phyloP scores from a whole-genome alignment of 1,140 invertebrate genomes.

The Chrysomallon squamiferum region DNA sequence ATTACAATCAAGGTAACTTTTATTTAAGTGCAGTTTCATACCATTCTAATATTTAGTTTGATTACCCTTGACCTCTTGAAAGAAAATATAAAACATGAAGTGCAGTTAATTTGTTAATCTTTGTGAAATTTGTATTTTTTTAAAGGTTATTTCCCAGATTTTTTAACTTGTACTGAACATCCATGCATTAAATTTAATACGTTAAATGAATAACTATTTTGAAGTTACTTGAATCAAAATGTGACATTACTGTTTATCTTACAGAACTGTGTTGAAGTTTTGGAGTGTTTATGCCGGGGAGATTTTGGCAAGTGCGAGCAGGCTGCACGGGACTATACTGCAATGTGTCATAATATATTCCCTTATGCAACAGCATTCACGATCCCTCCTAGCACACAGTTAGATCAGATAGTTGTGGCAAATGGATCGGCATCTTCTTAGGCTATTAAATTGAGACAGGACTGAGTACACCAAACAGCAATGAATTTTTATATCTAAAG shows the following conservation, averaged over 20 bases:
- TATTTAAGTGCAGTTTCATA: not conserved
- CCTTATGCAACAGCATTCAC: conserved; percentile 65
- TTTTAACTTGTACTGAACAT: not conserved
- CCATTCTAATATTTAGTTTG: too few relatives aligned
- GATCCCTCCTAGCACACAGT: conserved; percentile 21
- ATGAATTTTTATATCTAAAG: conserved; percentile 3
- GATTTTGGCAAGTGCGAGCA: conserved; percentile 79
- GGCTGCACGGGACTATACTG: conserved; percentile 73
- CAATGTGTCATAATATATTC: conserved; percentile 76
- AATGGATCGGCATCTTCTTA: conserved; percentile 39
- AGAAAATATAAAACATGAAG: too few relatives aligned
- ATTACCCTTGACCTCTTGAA: too few relatives aligned
- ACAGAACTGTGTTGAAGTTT: conserved; percentile 78
- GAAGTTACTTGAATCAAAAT: too few relatives aligned
- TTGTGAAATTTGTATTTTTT: not conserved
- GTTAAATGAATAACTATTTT: too few relatives aligned
- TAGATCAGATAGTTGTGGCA: conserved; percentile 34
- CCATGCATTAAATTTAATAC: not conserved
- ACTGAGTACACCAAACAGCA: not conserved
- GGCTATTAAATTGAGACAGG: too few relatives aligned
- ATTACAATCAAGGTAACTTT: conserved; percentile 66
- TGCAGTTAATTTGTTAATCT: too few relatives aligned
- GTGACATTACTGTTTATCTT: conserved; percentile 37
- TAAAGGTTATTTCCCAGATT: not conserved
- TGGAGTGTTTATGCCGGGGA: conserved; percentile 77